These are phyloP conservation scores for Amphimallon solstitiale DNA, from an alignment of 2,888 invertebrate species.

Conservation along the genomic window DNA sequence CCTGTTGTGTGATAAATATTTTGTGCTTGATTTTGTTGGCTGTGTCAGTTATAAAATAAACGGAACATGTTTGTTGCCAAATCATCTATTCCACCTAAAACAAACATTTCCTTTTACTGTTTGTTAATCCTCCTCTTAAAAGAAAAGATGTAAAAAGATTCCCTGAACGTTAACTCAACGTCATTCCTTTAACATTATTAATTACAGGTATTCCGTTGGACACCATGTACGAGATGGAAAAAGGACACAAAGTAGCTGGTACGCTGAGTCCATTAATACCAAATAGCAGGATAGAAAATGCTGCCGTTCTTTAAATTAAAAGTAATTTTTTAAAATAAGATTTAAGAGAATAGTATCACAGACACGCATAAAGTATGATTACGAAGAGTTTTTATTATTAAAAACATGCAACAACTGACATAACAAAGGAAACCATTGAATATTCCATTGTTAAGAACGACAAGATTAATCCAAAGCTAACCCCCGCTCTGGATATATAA, in stretches of 20 bases:
- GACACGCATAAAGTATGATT: constrained; percentile 12
- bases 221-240: constrained; percentile 84
- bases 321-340: constrained; percentile 4
- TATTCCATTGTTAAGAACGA: neutral
- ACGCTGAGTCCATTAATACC: constrained; percentile 82
- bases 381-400: neutral
- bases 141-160: no score
- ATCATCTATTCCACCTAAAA: no score
- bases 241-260: constrained; percentile 79
- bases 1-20: no score
- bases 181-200: constrained; percentile 32
- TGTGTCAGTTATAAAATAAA: no score
- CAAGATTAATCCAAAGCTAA: neutral
- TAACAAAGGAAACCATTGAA: neutral
- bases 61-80: no score
- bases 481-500: no score
- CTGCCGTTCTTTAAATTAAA: constrained; percentile 58
- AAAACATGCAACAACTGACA: neutral
- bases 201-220: constrained; percentile 75
- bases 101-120: no score
- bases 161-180: no score
- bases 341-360: constrained; percentile 14
- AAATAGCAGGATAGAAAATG: constrained; percentile 57
- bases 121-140: no score
- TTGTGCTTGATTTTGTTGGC: no score